phyloP scores from a whole-genome alignment of 2,888 invertebrate species.

The Pseudoips prasinana region DNA sequence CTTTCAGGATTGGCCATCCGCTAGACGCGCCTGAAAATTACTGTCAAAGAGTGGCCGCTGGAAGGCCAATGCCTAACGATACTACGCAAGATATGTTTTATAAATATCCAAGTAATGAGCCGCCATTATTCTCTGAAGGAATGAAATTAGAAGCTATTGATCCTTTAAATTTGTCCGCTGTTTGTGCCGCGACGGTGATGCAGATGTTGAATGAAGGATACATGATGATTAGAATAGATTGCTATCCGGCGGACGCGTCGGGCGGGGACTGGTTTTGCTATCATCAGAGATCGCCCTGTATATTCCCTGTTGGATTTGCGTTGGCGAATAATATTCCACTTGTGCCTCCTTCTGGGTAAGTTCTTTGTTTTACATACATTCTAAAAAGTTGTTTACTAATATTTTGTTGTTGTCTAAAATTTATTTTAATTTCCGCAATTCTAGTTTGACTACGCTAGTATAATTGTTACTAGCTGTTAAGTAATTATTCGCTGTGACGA shows the following conservation, averaged over 20 bases:
- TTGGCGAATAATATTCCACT: slow-evolving; percentile 90
- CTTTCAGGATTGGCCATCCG: slow-evolving; percentile 92
- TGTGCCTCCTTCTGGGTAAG: slow-evolving; percentile 89
- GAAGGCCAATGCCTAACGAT: slow-evolving; percentile 88
- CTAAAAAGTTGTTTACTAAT: background rate
- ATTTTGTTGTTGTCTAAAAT: too few species aligned
- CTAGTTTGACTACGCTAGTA: too few species aligned
- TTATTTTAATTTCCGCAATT: too few species aligned
- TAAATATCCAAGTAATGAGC: slow-evolving; percentile 79
- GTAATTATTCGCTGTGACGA: too few species aligned
- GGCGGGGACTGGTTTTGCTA: slow-evolving; percentile 99
- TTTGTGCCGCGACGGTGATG: slow-evolving; percentile 97
- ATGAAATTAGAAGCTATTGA: slow-evolving; percentile 99
- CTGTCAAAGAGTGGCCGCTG: slow-evolving; percentile 87
- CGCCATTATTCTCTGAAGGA: slow-evolving; percentile 87
- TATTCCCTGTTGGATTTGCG: slow-evolving; percentile 98
- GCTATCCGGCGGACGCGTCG: slow-evolving; percentile 91
- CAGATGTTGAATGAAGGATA: slow-evolving; percentile 95
- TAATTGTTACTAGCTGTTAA: too few species aligned
- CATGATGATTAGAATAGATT: slow-evolving; percentile 97
- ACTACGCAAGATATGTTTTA: slow-evolving; percentile 91
- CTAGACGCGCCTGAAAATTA: slow-evolving; percentile 92
- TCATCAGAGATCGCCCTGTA: slow-evolving; percentile 95
- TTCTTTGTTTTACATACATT: slow-evolving; percentile 4
- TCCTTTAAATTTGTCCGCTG: slow-evolving; percentile 95